Percentiles rank a stretch among this genome's conserved stretches.
Evolutionary conservation across 2,797 vertebrate species (phyloP).

Genomic region (Galago senegalensis): DNA sequence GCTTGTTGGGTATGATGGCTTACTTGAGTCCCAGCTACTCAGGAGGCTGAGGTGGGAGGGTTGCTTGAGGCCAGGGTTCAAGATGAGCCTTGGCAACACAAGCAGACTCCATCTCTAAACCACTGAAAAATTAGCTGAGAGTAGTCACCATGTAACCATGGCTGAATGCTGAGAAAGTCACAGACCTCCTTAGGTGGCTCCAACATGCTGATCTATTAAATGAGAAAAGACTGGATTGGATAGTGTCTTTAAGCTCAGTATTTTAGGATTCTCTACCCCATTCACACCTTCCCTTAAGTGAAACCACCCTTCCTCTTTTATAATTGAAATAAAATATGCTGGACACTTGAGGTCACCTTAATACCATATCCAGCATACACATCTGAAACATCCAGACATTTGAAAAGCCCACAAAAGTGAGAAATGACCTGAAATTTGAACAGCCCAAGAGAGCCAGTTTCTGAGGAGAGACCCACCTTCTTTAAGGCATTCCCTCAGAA

Average conservation of each 20-base stretch:
- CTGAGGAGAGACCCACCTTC: neutral
- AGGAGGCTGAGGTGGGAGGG: neutral
- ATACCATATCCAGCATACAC: neutral
- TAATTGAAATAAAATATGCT: neutral
- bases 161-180: neutral
- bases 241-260: neutral
- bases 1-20: too few relatives aligned
- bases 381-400: neutral
- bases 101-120: neutral
- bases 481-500: neutral
- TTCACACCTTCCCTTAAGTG: neutral
- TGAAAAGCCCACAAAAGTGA: slow-evolving; percentile 18
- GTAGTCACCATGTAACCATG: neutral
- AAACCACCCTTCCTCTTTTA: neutral
- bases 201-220: neutral
- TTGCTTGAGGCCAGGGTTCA: neutral
- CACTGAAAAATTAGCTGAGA: neutral
- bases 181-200: neutral
- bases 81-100: neutral
- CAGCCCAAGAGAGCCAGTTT: neutral
- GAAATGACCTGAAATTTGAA: neutral
- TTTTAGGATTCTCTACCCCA: neutral
- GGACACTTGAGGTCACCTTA: neutral
- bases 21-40: neutral
- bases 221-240: neutral